Evolutionary conservation across 2,113 vertebrate genomes (phyloP), one percentile per base, ranked within the genome.

Genomic region (Paramisgurnus dabryanus): DNA sequence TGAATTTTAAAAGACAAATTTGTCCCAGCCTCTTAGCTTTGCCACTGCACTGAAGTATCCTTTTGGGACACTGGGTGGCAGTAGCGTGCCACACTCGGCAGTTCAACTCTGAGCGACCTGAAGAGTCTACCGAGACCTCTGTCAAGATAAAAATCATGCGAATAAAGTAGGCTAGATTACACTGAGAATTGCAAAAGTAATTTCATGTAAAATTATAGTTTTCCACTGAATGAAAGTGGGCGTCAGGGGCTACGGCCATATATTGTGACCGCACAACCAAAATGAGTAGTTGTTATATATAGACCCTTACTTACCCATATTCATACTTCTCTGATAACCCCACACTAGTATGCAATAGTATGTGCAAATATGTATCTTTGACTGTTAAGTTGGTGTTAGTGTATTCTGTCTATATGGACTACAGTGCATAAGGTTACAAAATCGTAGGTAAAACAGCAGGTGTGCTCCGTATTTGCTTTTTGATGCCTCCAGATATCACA

Each of bases 71-170:
- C 87, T 84, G 34, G 91, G 87, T 86, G 90, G 90, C 91, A 93
- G 89, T 92, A 92, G 89, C 9, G 83, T 60, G 70, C 69, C 89
- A 86, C 65, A 39, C 22, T 70, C 39, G 41, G 5, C 64, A 71
- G 63, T 27, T 41, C 70, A 49, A 12, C 55, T n/a, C 43, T 67
- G 76, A 63, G 80, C 71, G 53, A 67, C 89, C 87, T 88, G 86
- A 91, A 90, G 47, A 67, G 75, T 66, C 91, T 89, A 84, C 80
- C 85, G 79, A 86, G 89, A 90, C 89, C 88, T 91, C 85, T 91
- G 88, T 89, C 80, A 71, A 67, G 71, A 89, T 89, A 85, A 76
- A 88, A 85, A 88, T 89, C 87, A 87, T 90, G 87, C 84, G 90
- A 86, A 89, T 85, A 67, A n/a, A 85, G 86, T 15, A 17, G 77